Evolutionary conservation across 30 jellyfish, hydroid and myxozoan genomes (phyloP).

Genomic region (Rhopilema esculentum): DNA sequence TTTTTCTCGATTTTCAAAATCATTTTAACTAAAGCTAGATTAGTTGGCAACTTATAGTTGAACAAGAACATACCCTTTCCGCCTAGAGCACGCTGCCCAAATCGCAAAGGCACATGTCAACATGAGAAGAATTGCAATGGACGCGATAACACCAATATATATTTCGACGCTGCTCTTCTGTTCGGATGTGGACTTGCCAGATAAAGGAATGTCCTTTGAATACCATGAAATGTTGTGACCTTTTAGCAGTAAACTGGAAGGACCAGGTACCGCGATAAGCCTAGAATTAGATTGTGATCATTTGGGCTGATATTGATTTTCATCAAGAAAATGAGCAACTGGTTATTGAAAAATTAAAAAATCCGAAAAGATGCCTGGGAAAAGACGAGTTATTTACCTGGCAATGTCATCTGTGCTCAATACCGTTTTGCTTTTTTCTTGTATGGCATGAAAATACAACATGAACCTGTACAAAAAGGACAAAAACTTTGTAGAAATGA

Average conservation of each 20-base stretch:
- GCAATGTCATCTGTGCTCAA: slow-evolving; percentile 15
- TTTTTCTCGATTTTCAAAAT: too few relatives aligned
- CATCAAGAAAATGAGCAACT: too few relatives aligned
- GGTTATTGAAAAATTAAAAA: background rate
- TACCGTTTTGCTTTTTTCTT: slow-evolving; percentile 1
- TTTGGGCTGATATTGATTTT: too few relatives aligned
- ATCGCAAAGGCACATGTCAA: slow-evolving; percentile 15
- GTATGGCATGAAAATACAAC: slow-evolving; percentile 52
- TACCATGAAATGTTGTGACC: slow-evolving; percentile 47
- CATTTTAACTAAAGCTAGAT: too few relatives aligned
- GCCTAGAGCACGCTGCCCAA: slow-evolving; percentile 49
- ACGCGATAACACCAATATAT: slow-evolving; percentile 61
- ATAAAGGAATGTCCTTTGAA: background rate
- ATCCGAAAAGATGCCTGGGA: background rate
- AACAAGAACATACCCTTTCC: slow-evolving; percentile 32
- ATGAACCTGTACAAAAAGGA: slow-evolving; percentile 16
- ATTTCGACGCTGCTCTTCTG: slow-evolving; percentile 20
- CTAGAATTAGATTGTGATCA: slow-evolving; percentile 7
- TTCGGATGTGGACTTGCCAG: slow-evolving; percentile 9
- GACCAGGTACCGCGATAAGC: background rate
- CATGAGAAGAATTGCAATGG: slow-evolving; percentile 34
- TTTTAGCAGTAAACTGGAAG: background rate
- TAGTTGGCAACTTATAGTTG: background rate
- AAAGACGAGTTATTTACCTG: background rate
- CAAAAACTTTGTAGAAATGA: too few relatives aligned